Conservation (phyloP, 2,888 invertebrate genomes). For the Acleris cristana region DNA sequence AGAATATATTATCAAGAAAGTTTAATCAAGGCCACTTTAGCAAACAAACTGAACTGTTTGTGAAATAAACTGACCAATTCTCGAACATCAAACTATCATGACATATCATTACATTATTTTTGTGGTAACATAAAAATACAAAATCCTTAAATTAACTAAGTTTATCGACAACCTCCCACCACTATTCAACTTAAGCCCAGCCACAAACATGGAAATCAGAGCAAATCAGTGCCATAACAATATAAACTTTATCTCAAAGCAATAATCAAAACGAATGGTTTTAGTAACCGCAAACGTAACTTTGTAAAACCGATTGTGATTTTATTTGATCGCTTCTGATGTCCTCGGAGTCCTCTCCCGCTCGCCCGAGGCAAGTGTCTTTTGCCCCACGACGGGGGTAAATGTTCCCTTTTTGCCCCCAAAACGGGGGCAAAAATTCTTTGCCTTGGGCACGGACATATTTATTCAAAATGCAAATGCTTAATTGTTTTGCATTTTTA, state of each 20-base stretch:
- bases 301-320: slow-evolving; percentile 64
- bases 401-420: slow-evolving; percentile 17
- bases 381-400: slow-evolving; percentile 26
- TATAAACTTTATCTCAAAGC: slow-evolving; percentile 41
- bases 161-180: slow-evolving; percentile 45
- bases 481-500: slow-evolving; percentile 16
- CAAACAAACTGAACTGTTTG: neutral
- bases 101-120: neutral
- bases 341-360: slow-evolving; percentile 44
- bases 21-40: neutral
- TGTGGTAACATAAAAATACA: neutral
- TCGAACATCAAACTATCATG: neutral
- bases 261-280: slow-evolving; percentile 40
- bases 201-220: slow-evolving; percentile 39
- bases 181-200: slow-evolving; percentile 56
- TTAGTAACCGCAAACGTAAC: slow-evolving; percentile 9
- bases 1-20: too few species aligned
- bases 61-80: neutral
- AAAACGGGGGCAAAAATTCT: slow-evolving; percentile 12
- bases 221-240: slow-evolving; percentile 33
- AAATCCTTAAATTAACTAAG: neutral
- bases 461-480: slow-evolving; percentile 15
- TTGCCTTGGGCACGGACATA: slow-evolving; percentile 1
- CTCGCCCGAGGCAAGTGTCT: slow-evolving; percentile 14
- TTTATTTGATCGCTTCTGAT: slow-evolving; percentile 77